Base-by-base conservation (phyloP, 2,888 invertebrate species). In the Lasioglossum morio region DNA sequence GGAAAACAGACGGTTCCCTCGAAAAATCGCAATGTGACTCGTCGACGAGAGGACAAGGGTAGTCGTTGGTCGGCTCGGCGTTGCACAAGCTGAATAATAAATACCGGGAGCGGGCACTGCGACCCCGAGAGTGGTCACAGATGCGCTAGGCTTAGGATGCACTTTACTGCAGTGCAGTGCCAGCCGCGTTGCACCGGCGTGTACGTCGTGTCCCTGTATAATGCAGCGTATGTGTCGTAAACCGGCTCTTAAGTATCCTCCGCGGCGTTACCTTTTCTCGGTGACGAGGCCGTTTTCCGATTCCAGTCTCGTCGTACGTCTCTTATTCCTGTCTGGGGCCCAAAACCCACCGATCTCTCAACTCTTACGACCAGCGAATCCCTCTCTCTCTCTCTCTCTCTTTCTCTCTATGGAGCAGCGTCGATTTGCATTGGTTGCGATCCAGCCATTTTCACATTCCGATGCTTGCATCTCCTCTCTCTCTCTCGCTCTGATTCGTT, bases 121-220 rank as follows among this genome's bases (percentile, higher is more conserved):
- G 87, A 89, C 83, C 88, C 85, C 85, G 86, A 86, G 89, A 91
- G 92, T 92, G 88, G 90, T 91, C 92, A 88, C 93, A 93, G 92
- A 93, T 93, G 89, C 90, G 88, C 92, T 92, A 92, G 92, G 92
- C 92, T 92, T 89, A 90, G 88, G 89, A 91, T 92, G 91, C 92
- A 93, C 92, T 94, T 93, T 94, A 92, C 92, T 93, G 94, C 93
- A 93, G 85, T 92, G 92, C 92, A 88, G 89, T 92, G 76, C 79
- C 63, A 63, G 83, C 75, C 77, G 76, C 77, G 77, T 82, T 79
- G 81, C 80, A 77, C 74, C 81, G 79, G 78, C 79, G 69, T 81
- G 72, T 79, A 81, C 73, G 79, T 69, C 80, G 83, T 60, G 77
- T 74, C 60, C 85, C 77, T 88, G 63, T 88, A 85, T 89, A 82